phyloP scores from a whole-genome alignment of 2,888 invertebrate species.

The Thysanoteuthis rhombus region DNA sequence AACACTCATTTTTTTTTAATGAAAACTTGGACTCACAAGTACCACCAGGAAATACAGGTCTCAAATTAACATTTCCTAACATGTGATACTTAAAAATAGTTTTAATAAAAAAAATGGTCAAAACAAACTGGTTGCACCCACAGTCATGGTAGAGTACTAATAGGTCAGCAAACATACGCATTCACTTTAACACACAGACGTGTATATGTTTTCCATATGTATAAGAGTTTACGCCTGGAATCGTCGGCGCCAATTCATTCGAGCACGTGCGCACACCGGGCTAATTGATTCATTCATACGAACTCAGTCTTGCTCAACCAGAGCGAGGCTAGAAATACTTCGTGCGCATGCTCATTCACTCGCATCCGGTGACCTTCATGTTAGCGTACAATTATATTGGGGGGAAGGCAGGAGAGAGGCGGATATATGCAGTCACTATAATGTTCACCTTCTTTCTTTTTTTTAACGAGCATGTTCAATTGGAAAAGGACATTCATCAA shows the following conservation, averaged over 20 bases:
- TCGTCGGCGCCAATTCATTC: background rate
- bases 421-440: background rate
- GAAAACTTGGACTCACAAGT: no score
- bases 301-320: background rate
- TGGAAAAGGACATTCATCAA: no score
- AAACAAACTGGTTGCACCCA: no score
- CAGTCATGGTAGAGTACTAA: no score
- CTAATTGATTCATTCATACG: background rate
- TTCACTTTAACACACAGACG: background rate
- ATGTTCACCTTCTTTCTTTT: no score
- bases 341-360: background rate
- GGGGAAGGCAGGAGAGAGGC: background rate
- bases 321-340: background rate
- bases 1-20: no score
- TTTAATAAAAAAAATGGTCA: no score
- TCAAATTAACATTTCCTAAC: no score
- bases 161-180: background rate
- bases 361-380: background rate
- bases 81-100: no score
- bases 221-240: background rate
- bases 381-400: background rate
- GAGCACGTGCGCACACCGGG: background rate
- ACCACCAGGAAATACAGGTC: no score
- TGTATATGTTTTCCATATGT: no score
- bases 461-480: no score